Base-by-base conservation (phyloP, 2,113 vertebrate genomes). In the Coracopsis vasa region DNA sequence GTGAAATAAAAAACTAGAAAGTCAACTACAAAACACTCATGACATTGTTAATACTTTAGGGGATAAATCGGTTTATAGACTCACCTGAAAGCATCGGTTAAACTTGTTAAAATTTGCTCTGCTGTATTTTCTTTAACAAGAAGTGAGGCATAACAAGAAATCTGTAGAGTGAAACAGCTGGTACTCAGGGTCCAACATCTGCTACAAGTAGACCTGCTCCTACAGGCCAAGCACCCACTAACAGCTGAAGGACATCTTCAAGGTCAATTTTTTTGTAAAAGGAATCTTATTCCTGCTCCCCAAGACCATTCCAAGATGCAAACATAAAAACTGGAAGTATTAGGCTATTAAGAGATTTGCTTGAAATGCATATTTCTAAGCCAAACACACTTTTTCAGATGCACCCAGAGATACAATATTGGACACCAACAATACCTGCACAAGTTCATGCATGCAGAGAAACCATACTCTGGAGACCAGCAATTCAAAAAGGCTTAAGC, bases 391-490 rank as follows among this genome's bases (percentile, higher is more conserved):
- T 13, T 44, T 20, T 44, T 27, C 4, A 74, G 65, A 20, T 7
- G 37, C 29, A 60, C 35, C n/a, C 14, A 27, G 39, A 48, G 45
- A 41, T 27, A 31, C 9, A 73, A 62, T 69, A 33, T 0, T 11
- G 37, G 37, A 18, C 50, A 69, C 16, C 9, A n/a, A n/a, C 56
- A 71, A 23, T 14, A 41, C 12, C 60, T 73, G 44, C 39, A 39
- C 1, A 0, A 7, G 39, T 3, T 53, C n/a, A 16, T 6, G 28
- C 31, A 50, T 7, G 11, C 41, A 53, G 41, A n/a, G 53, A 31
- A 60, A 41, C 15, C 10, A 1, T n/a, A 6, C 33, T 35, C 83
- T 56, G 33, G 28, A 35, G 41, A 65, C 6, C 58, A 67, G 42
- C 41, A 78, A 11, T 47, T 54, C 47, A 45, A 27, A 70, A 58